Base-by-base conservation (phyloP, 1,140 invertebrate species). In the Drosophila tsacasi region DNA sequence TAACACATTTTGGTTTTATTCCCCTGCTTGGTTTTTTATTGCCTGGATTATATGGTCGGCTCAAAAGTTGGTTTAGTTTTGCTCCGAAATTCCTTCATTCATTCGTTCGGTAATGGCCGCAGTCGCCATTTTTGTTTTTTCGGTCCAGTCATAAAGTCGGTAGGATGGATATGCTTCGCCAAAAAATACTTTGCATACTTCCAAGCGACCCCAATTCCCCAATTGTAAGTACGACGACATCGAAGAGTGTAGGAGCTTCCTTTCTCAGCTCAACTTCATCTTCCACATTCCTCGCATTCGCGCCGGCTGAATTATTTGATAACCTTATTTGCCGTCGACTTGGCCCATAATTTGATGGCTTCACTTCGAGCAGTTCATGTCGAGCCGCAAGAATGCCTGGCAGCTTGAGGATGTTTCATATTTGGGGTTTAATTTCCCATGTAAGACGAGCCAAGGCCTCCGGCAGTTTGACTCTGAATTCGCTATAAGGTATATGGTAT, bases 371-470 rank as follows among this genome's bases (percentile, higher is more conserved):
- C 65, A 61, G 49, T 62, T 80, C 71, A 76, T 77, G 81, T 64
- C 72, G 68, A 35, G 50, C 55, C 37, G 52, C 67, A 83, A 68
- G 77, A 87, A 89, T 89, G 76, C 77, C 78, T 79, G 81, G 71
- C 74, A 84, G 81, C 78, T 81, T 54, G 79, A 76, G 81, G 58
- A 90, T 76, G 75, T 81, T 85, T 79, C 78, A 85, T 89, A 81
- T 89, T 85, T 79, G 71, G 69, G 69, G 73, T 69, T 73, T 81
- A 84, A 90, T 81, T 90, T 81, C 65, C 81, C 71, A 79, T 81
- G 77, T 73, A 90, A 81, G 63, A n/a, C 52, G 44, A 40, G 47
- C 40, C 57, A 46, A 44, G 40, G 17, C 42, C 47, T 35, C 23
- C 35, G 35, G 17, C n/a, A 30, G 17, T 23, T 35, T 37, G 61